Conservation (phyloP, 1,140 invertebrate genomes). For the Stegodyphus dumicola region DNA sequence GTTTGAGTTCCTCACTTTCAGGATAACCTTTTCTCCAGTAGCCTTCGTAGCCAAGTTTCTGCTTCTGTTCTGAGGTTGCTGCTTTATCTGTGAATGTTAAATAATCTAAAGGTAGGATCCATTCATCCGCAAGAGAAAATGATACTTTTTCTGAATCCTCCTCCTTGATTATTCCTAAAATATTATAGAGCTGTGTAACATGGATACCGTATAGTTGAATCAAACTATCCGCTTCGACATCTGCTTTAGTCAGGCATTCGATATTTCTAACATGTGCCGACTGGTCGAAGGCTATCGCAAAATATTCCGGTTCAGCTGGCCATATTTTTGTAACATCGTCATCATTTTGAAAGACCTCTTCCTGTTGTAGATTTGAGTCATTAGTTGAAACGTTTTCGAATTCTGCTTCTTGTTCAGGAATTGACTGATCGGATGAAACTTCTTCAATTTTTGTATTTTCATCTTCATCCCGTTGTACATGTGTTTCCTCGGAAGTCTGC, state of each 20-base stretch:
- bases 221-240: constrained; percentile 15
- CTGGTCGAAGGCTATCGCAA: not conserved
- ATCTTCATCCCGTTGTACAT: not conserved
- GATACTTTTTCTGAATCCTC: constrained; percentile 2
- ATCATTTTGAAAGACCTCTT: not conserved
- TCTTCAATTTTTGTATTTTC: not conserved
- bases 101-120: constrained; percentile 36
- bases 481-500: not conserved
- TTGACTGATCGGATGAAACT: not conserved
- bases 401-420: not conserved
- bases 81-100: constrained; percentile 6
- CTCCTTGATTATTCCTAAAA: not conserved
- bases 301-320: constrained; percentile 35
- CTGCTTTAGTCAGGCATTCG: constrained; percentile 25
- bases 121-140: constrained; percentile 4
- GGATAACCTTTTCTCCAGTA: constrained; percentile 35
- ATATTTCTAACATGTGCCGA: constrained; percentile 8
- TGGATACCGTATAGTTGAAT: constrained; percentile 6
- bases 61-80: not conserved
- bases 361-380: not conserved
- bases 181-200: constrained; percentile 1
- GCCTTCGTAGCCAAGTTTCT: constrained; percentile 4
- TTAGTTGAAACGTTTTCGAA: not conserved
- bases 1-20: not conserved
- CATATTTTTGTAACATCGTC: not conserved